Conservation (phyloP, 2,888 invertebrate genomes). For the Automeris io region DNA sequence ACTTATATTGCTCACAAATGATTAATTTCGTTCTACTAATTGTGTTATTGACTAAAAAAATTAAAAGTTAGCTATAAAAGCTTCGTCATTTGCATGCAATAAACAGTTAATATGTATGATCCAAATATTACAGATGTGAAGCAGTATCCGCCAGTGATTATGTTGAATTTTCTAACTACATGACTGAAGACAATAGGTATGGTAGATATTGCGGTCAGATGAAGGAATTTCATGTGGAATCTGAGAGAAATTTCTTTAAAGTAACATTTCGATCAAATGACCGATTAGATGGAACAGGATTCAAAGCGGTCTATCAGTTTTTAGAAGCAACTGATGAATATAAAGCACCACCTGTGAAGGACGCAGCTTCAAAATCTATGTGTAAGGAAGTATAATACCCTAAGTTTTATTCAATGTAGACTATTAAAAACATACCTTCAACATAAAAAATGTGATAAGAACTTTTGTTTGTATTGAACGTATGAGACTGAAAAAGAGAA, state of each 20-base stretch:
- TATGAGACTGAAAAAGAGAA: too few species aligned
- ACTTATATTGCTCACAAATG: too few species aligned
- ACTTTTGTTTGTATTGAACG: too few species aligned
- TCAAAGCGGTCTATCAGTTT: constrained; percentile 94
- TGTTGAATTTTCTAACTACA: constrained; percentile 96
- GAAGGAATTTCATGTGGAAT: constrained; percentile 88
- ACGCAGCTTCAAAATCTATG: constrained; percentile 47
- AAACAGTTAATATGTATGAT: too few species aligned
- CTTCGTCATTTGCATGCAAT: too few species aligned
- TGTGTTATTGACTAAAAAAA: too few species aligned
- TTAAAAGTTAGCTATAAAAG: too few species aligned
- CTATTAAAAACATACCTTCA: too few species aligned
- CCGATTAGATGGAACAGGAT: constrained; percentile 94
- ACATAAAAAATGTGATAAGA: too few species aligned
- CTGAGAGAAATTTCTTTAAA: constrained; percentile 94
- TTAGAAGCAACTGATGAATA: constrained; percentile 81
- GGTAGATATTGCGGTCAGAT: constrained; percentile 92
- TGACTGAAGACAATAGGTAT: constrained; percentile 92
- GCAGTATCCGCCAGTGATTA: constrained; percentile 95
- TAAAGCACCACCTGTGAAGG: constrained; percentile 57
- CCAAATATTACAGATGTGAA: constrained; percentile 90
- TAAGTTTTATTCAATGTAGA: too few species aligned
- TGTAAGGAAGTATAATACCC: constrained; percentile 36
- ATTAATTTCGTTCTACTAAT: too few species aligned
- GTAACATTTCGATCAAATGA: constrained; percentile 97